phyloP scores from a whole-genome alignment of 2,797 vertebrate species.

The Trichosurus vulpecula region DNA sequence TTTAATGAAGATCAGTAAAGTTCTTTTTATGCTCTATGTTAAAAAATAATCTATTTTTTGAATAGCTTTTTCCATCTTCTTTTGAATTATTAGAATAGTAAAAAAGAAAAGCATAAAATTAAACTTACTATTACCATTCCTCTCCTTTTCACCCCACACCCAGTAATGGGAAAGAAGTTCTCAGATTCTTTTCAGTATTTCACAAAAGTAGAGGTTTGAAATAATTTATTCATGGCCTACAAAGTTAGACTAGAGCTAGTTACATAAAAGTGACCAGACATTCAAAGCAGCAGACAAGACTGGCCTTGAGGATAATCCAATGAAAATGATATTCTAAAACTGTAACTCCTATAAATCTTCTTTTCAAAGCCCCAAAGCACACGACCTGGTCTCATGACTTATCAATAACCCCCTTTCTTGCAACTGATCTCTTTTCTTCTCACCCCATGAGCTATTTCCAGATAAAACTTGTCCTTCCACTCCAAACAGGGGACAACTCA shows the following conservation, averaged over 20 bases:
- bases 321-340: slow-evolving; percentile 70
- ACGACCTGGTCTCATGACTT: slow-evolving; percentile 61
- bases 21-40: slow-evolving; percentile 66
- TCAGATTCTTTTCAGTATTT: slow-evolving; percentile 78
- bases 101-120: slow-evolving; percentile 75
- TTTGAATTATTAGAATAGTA: slow-evolving; percentile 78
- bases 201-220: slow-evolving; percentile 75
- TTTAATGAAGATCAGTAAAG: slow-evolving; percentile 70
- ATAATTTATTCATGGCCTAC: slow-evolving; percentile 79
- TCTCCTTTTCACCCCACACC: slow-evolving; percentile 21
- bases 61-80: slow-evolving; percentile 63
- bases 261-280: slow-evolving; percentile 74
- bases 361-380: slow-evolving; percentile 49
- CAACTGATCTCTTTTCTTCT: slow-evolving; percentile 49
- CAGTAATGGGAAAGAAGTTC: slow-evolving; percentile 76
- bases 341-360: slow-evolving; percentile 25
- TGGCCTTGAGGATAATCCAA: slow-evolving; percentile 63
- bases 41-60: slow-evolving; percentile 71
- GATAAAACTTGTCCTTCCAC: slow-evolving; percentile 50
- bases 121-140: slow-evolving; percentile 72
- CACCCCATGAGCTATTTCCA: slow-evolving; percentile 63
- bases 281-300: slow-evolving; percentile 57
- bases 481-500: slow-evolving; percentile 19
- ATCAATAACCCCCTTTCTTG: slow-evolving; percentile 53
- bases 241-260: slow-evolving; percentile 72